Base-by-base conservation (phyloP, 2,113 vertebrate species). In the Apistogramma diplotaenia region DNA sequence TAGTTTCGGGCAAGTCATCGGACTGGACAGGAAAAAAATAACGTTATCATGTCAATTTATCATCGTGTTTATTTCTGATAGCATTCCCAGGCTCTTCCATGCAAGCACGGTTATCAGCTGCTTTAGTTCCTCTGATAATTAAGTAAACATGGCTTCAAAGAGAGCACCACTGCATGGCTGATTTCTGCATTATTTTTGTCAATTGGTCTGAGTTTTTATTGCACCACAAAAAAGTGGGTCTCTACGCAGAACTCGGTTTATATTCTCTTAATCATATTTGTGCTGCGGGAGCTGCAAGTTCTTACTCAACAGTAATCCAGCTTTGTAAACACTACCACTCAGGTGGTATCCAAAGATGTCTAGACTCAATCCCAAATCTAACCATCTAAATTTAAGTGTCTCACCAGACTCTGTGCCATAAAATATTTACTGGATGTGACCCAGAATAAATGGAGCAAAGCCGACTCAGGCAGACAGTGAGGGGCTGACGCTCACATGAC, bases 361-460 rank as follows among this genome's bases (percentile, higher is more conserved):
- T 78, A 87, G 76, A 58, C 37, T 43, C 56, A 37, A 15, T 70
- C 61, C 82, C 67, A 76, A 60, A 74, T 87, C 79, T 74, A 80
- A 73, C 60, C 57, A 15, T 85, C 85, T 85, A 87, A 83, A 84
- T 89, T 81, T 85, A 87, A 88, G 79, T 53, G 74, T 84, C 78
- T 88, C 81, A 87, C 76, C 73, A 85, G 87, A 90, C 78, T 49
- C 23, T n/a, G 12, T 8, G 3, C 9, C 35, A 89, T 93, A 27
- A 93, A 93, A 90, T 83, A 93, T 93, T 93, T 57, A 91, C 80
- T 51, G 70, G 73, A 71, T 80, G 74, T 87, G 89, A 83, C 87
- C 87, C 8, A 88, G 87, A 88, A 93, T 87, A 83, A 89, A 87
- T 79, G 81, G 59, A 83, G 83, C 74, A 19, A 40, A 76, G 58